Evolutionary conservation across 2,797 vertebrate species (phyloP), one percentile per base, ranked within the genome.

Genomic region (Melanogrammus aeglefinus): DNA sequence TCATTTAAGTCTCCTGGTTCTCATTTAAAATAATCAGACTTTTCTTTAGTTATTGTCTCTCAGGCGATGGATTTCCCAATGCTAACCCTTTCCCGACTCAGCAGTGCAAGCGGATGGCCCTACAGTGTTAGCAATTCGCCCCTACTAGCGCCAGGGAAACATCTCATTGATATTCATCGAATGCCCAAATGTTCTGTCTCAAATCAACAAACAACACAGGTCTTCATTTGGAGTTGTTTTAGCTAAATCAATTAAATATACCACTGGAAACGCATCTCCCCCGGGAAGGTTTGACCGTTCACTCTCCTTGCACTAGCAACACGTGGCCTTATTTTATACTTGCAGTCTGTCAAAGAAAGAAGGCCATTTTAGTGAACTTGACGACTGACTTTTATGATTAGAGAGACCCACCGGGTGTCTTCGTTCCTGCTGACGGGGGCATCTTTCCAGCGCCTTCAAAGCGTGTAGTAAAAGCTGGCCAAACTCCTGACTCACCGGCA

Each of bases 1-100:
- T 94, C 91, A 92, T 84, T 83, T 44, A 77, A 27, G 79, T 80
- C 81, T 89, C 80, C 92, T 92, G 92, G 86, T 91, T 92, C 86
- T 81, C 91, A 90, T 94, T 92, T 91, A 82, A 71, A 75, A 75
- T 38, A 80, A 69, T 38, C 80, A 69, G 78, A 74, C 33, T 77
- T 13, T 81, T 70, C 81, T 84, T 78, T 76, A 74, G 41, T 81
- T 71, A 77, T 87, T 86, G 86, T 89, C 75, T 82, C 75, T 81
- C 24, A 80, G 36, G 33, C 73, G 7, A 39, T 41, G 24, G 31
- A 78, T 86, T 88, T 81, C 82, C 13, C 81, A 86, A 87, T 78
- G 77, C 72, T 47, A 77, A 29, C 2, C 16, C 47, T 76, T 36
- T 21, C 69, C 75, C 74, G 14, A 5, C 69, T 39, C 69, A 41